Conservation (phyloP, 2,113 vertebrate genomes). For the Scartelaos histophorus region DNA sequence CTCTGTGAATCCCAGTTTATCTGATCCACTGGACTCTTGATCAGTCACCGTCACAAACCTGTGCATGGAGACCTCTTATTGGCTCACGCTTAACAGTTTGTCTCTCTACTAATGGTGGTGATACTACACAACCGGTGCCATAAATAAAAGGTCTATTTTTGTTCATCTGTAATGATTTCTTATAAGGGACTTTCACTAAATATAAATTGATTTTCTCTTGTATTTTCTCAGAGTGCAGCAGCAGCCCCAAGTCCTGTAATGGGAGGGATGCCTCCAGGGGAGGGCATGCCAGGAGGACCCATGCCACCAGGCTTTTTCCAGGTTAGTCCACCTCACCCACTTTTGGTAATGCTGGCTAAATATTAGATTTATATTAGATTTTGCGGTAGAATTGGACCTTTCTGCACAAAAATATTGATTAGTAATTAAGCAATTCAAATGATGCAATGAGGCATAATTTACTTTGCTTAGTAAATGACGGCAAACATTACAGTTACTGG, state of each 20-base stretch:
- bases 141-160: neutral
- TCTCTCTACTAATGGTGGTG: neutral
- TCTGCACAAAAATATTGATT: neutral
- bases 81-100: neutral
- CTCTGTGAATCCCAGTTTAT: conserved; percentile 56
- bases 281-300: conserved; percentile 79
- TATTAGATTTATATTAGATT: conserved; percentile 1
- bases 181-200: neutral
- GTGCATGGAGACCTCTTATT: neutral
- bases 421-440: neutral
- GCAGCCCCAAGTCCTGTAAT: conserved; percentile 81
- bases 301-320: conserved; percentile 82
- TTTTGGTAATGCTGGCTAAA: neutral
- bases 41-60: conserved; percentile 34
- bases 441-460: conserved; percentile 13
- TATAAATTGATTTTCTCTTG: conserved; percentile 1
- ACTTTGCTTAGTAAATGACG: conserved; percentile 24
- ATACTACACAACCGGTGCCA: neutral
- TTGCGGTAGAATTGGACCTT: neutral
- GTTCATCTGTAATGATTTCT: no score
- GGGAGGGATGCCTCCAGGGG: conserved; percentile 79
- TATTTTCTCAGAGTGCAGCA: conserved; percentile 72
- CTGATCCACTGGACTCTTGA: conserved; percentile 57
- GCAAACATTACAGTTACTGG: conserved; percentile 36
- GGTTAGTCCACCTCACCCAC: conserved; percentile 58